Evolutionary conservation across 2,888 invertebrate species (phyloP).

Genomic region (Hermaeophaga mercurialis): DNA sequence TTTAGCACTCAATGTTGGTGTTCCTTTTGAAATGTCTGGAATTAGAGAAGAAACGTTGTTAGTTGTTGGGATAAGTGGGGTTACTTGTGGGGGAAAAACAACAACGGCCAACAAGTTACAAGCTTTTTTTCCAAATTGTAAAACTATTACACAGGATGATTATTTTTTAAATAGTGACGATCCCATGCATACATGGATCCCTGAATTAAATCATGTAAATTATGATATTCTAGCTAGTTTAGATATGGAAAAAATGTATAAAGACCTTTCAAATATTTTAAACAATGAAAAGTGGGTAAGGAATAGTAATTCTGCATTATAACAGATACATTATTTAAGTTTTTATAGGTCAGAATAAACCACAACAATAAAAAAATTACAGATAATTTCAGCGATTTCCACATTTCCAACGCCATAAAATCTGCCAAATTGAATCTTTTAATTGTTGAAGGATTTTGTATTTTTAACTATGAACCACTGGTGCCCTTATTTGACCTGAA

Average conservation of each 20-base stretch:
- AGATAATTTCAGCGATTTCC: constrained; percentile 18
- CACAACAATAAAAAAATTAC: constrained; percentile 25
- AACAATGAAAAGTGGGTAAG: constrained; percentile 22
- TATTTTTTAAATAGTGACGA: constrained; percentile 74
- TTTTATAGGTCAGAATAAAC: constrained; percentile 20
- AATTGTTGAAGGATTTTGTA: constrained; percentile 78
- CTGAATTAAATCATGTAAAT: constrained; percentile 73
- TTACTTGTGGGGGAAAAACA: constrained; percentile 85
- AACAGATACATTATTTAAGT: background rate
- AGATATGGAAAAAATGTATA: constrained; percentile 73
- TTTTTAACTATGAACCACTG: constrained; percentile 73
- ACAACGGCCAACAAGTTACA: constrained; percentile 67
- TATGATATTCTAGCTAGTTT: constrained; percentile 75
- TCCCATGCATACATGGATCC: constrained; percentile 67
- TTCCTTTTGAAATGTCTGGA: constrained; percentile 15
- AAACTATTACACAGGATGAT: constrained; percentile 73
- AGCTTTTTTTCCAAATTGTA: constrained; percentile 55
- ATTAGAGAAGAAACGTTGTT: constrained; percentile 29
- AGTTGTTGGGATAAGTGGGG: constrained; percentile 75
- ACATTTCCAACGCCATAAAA: constrained; percentile 36
- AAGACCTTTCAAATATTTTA: constrained; percentile 58
- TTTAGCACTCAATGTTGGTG: background rate
- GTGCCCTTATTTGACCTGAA: constrained; percentile 71
- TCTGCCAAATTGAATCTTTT: constrained; percentile 61
- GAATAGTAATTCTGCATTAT: background rate